Base-by-base conservation (phyloP, 2,113 vertebrate species). In the Neotragus pygmaeus region DNA sequence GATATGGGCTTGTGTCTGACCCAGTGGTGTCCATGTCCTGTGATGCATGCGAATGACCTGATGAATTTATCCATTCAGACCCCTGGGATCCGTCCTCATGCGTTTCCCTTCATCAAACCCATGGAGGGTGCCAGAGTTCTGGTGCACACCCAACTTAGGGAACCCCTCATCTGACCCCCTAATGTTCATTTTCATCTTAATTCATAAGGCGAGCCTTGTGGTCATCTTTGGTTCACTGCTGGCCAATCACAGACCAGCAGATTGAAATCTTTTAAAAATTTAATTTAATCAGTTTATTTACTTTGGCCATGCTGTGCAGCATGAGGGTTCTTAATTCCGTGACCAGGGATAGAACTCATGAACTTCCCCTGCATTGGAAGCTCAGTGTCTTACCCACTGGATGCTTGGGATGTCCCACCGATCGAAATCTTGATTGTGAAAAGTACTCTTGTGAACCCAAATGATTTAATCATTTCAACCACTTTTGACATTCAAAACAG, bases 1-100 rank as follows among this genome's bases (percentile, higher is more conserved):
- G 7, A 27, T 6, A 2, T 0, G 47, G 30, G 36, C 49, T 3
- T 6, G 8, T 6, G 62, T 33, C 82, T 4, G 7, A 3, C 2
- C n/a, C 21, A 0, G 25, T 0, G 75, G 12, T 4, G 0, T 9
- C 10, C 75, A 23, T 1, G 0, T 23, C 80, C 21, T 9, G 16
- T 0, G 28, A 27, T 33, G 19, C 49, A 0, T 0, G 23, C 2
- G 7, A 12, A 19, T 11, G 49, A 15, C 28, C 33, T 39, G 25
- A 36, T 73, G 51, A 6, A 10, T 25, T 25, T 39, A 51, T 58
- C n/a, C 16, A 17, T 47, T 2, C 36, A 33, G 43, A 28, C 45
- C 14, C 77, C 28, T 30, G n/a, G 17, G 23, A 47, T 17, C 51
- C 43, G 8, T 17, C 28, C 15, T 51, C 7, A 14, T 33, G 17